Conservation (phyloP, 2,113 vertebrate species). For the Oryzias curvinotus region DNA sequence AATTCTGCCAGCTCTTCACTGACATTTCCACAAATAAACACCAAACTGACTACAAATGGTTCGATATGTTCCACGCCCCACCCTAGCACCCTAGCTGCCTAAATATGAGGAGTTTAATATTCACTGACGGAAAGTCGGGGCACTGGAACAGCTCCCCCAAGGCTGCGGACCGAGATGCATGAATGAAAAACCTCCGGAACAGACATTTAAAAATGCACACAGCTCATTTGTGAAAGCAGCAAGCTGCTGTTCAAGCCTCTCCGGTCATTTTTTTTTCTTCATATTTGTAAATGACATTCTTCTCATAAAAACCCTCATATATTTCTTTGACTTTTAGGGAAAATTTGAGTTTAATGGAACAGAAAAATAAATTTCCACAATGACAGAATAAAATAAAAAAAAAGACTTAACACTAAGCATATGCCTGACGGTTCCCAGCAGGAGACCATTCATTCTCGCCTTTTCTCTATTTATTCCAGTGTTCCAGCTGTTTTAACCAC, state of each 20-base stretch:
- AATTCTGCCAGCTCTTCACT: constrained; percentile 1
- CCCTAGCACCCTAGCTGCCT: constrained; percentile 24
- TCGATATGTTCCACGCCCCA: constrained; percentile 28
- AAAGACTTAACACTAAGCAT: too few species aligned
- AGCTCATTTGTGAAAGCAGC: constrained; percentile 28
- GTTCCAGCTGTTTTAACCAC: too few species aligned
- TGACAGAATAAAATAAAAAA: too few species aligned
- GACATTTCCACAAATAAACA: constrained; percentile 11
- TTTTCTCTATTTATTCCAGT: too few species aligned
- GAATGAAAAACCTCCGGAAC: constrained; percentile 25
- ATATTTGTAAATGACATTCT: constrained; percentile 12
- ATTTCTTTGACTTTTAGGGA: too few species aligned
- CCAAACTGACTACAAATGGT: constrained; percentile 5
- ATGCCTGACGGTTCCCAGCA: too few species aligned
- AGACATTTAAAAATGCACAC: constrained; percentile 11
- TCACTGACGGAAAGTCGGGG: constrained; percentile 28
- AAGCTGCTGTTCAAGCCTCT: constrained; percentile 11
- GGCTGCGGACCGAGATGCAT: constrained; percentile 41
- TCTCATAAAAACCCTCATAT: not conserved
- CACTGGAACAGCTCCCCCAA: constrained; percentile 37
- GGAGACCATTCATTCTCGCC: too few species aligned
- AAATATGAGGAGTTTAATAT: constrained; percentile 29
- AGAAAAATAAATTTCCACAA: too few species aligned
- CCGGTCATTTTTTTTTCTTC: constrained; percentile 12
- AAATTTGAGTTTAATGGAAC: too few species aligned